Conservation (phyloP, 1,140 invertebrate genomes). For the Mya arenaria region DNA sequence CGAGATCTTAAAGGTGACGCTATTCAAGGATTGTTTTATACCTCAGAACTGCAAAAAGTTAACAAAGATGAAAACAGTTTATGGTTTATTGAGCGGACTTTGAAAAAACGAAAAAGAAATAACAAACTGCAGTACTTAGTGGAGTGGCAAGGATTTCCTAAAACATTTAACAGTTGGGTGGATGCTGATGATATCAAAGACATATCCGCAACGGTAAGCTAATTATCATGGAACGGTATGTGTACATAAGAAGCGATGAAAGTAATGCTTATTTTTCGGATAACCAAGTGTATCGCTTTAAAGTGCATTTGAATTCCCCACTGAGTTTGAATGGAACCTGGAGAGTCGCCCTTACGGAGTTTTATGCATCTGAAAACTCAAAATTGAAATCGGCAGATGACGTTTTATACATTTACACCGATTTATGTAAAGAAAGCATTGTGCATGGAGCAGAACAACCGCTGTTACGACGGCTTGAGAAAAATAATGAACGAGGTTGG, state of each 20-base stretch:
- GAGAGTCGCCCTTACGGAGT: conserved; percentile 19
- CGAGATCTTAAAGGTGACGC: conserved; percentile 14
- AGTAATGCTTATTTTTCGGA: conserved; percentile 33
- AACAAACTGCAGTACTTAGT: conserved; percentile 32
- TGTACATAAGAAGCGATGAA: conserved; percentile 29
- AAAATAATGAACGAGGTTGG: not conserved
- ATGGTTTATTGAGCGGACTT: conserved; percentile 29
- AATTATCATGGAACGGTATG: conserved; percentile 22
- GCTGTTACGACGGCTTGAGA: not conserved
- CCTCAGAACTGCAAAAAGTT: conserved; percentile 49
- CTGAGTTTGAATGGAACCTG: conserved; percentile 38
- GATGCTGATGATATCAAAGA: conserved; percentile 35
- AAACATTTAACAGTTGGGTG: conserved; percentile 28
- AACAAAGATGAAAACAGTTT: conserved; percentile 47
- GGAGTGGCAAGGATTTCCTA: conserved; percentile 30
- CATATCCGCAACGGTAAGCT: not conserved
- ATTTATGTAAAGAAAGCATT: conserved; percentile 36
- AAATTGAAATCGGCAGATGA: too few relatives aligned
- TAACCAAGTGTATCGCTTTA: conserved; percentile 47
- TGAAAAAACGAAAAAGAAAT: conserved; percentile 30
- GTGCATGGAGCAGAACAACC: conserved; percentile 16
- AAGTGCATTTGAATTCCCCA: conserved; percentile 15
- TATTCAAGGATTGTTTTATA: conserved; percentile 44
- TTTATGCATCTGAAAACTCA: not conserved
- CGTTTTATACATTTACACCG: conserved; percentile 5